These are phyloP conservation scores for Melanotaenia duboulayi DNA, from an alignment of 2,113 vertebrate species.

Conservation along the genomic window DNA sequence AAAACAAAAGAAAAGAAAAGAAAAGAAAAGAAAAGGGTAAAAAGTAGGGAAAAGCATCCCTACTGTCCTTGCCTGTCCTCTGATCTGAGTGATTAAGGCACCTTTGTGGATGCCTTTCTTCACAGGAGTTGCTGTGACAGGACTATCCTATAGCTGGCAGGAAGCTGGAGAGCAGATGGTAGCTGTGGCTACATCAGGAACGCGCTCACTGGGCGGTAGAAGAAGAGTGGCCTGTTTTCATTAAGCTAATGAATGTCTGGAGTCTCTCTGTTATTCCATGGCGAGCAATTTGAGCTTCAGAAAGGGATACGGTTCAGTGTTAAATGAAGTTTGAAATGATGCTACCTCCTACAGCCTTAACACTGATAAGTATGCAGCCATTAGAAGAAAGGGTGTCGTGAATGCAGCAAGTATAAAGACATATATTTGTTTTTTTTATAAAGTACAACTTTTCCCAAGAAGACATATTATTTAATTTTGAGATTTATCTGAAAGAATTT, in stretches of 20 bases:
- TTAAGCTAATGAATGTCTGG: conserved; percentile 87
- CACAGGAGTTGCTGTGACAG: conserved; percentile 72
- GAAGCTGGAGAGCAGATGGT: conserved; percentile 83
- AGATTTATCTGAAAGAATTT: not conserved
- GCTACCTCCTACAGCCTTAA: conserved; percentile 73
- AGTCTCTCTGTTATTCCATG: conserved; percentile 72
- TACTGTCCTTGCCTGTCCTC: conserved; percentile 66
- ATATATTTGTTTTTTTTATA: conserved; percentile 22
- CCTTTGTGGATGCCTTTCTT: conserved; percentile 61
- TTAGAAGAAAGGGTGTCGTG: conserved; percentile 37
- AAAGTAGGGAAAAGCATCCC: too few species aligned
- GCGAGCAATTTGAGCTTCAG: conserved; percentile 79
- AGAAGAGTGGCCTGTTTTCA: conserved; percentile 84
- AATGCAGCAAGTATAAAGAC: conserved; percentile 38
- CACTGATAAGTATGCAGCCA: conserved; percentile 60
- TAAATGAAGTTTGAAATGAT: conserved; percentile 84
- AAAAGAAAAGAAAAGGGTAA: conserved; percentile 13
- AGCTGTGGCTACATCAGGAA: conserved; percentile 58
- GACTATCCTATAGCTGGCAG: conserved; percentile 80
- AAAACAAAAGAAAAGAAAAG: not conserved
- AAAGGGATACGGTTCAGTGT: conserved; percentile 76
- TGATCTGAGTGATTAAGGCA: conserved; percentile 67
- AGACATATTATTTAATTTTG: not conserved
- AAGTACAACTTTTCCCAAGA: not conserved
- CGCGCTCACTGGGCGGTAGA: conserved; percentile 71